These are phyloP conservation scores for Lordiphosa clarofinis DNA, from an alignment of 1,140 invertebrate species.

Conservation along the genomic window DNA sequence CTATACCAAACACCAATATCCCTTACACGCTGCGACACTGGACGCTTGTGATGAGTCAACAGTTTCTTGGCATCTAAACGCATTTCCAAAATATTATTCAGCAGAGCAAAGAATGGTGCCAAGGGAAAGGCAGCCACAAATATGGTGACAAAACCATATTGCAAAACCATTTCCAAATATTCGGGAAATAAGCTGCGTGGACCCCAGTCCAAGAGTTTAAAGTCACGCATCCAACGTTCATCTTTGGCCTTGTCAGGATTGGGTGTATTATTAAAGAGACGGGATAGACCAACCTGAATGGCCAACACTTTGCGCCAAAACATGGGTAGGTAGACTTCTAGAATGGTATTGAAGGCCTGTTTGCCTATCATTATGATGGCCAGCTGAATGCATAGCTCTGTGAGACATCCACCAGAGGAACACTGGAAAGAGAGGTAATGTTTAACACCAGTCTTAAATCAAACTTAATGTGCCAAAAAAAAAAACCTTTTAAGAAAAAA, in stretches of 20 bases:
- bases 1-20: constrained; percentile 96
- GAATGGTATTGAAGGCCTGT: constrained; percentile 94
- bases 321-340: constrained; percentile 89
- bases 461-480: too few relatives aligned
- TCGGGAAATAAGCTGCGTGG: constrained; percentile 96
- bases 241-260: constrained; percentile 78
- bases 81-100: constrained; percentile 95
- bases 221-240: constrained; percentile 94
- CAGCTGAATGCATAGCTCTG: constrained; percentile 95
- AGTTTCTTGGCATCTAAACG: constrained; percentile 93
- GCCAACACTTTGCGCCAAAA: constrained; percentile 88
- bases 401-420: constrained; percentile 92
- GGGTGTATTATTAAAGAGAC: constrained; percentile 58
- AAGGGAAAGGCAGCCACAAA: constrained; percentile 95
- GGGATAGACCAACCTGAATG: constrained; percentile 80
- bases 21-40: constrained; percentile 90
- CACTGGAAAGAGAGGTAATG: constrained; percentile 80
- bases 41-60: constrained; percentile 89
- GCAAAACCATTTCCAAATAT: constrained; percentile 98
- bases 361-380: constrained; percentile 98
- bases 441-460: neutral
- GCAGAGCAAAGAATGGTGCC: constrained; percentile 91
- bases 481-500: too few relatives aligned
- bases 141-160: constrained; percentile 94
- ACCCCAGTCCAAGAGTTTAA: constrained; percentile 92